Percentiles rank a stretch among this genome's conserved stretches.
Conservation (phyloP, 1,140 invertebrate species). For the Telenomus remus region DNA sequence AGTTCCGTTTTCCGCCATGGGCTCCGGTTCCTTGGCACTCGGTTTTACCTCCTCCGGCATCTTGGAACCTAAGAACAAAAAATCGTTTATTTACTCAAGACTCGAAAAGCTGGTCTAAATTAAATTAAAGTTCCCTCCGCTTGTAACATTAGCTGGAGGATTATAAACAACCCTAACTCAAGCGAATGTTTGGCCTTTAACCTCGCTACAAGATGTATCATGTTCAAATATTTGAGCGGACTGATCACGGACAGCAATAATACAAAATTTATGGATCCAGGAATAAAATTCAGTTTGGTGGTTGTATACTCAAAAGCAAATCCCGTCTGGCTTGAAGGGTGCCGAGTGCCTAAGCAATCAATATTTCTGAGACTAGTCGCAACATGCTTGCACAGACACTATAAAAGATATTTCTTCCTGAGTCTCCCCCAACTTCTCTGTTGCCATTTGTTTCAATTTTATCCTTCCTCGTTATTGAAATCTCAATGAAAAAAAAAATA, state of each 20-base stretch:
- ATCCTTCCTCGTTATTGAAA: no score
- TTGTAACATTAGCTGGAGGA: background rate
- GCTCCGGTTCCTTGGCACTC: conserved; percentile 61
- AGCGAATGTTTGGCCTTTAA: conserved; percentile 7
- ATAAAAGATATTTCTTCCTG: no score
- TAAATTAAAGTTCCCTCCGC: background rate
- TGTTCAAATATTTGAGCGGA: conserved; percentile 38
- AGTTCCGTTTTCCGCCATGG: conserved; percentile 71
- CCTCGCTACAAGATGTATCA: conserved; percentile 16
- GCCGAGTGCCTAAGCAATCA: conserved; percentile 67
- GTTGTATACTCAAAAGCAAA: conserved; percentile 56
- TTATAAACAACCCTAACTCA: background rate
- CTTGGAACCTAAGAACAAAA: conserved; percentile 13
- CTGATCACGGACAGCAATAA: conserved; percentile 18
- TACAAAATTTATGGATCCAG: conserved; percentile 22
- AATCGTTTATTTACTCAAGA: background rate
- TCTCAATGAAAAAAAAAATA: no score
- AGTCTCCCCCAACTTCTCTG: no score
- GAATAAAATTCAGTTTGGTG: conserved; percentile 60
- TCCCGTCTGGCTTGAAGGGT: conserved; percentile 63
- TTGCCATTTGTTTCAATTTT: no score
- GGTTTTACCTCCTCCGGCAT: conserved; percentile 74
- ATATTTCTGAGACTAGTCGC: conserved; percentile 63
- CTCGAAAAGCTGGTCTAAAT: no score
- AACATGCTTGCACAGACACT: conserved; percentile 27